phyloP scores from a whole-genome alignment of 2,888 invertebrate species.

The Macrosoma leucophasiata region DNA sequence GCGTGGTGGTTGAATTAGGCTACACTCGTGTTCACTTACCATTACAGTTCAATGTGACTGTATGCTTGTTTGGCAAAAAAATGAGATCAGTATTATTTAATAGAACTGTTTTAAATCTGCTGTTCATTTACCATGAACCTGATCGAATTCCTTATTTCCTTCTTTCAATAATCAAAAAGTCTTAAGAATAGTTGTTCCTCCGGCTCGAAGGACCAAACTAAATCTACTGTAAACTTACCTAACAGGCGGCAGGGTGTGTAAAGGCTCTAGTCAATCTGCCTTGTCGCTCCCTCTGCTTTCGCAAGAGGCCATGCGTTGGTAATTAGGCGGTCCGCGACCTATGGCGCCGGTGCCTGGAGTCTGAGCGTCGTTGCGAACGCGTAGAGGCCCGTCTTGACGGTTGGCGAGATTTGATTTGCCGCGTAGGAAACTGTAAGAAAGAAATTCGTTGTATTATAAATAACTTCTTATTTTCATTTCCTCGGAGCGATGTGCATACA shows the following conservation, averaged over 20 bases:
- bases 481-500: too few relatives aligned
- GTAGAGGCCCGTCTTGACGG: conserved; percentile 63
- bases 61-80: too few relatives aligned
- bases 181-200: too few relatives aligned
- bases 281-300: conserved; percentile 86
- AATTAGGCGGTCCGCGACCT: conserved; percentile 81
- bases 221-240: conserved; percentile 35
- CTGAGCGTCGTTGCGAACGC: conserved; percentile 75
- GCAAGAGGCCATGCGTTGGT: conserved; percentile 91
- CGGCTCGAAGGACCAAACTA: neutral
- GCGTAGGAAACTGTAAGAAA: conserved; percentile 87
- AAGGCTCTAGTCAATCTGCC: conserved; percentile 90
- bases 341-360: conserved; percentile 83
- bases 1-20: too few relatives aligned
- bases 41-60: too few relatives aligned
- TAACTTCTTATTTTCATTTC: too few relatives aligned
- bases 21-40: too few relatives aligned
- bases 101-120: neutral
- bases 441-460: conserved; percentile 3
- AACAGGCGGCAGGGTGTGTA: conserved; percentile 73
- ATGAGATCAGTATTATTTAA: neutral
- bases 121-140: too few relatives aligned
- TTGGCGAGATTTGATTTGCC: conserved; percentile 82
- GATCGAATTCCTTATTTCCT: too few relatives aligned
- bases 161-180: too few relatives aligned